These are phyloP conservation scores for Elephantulus edwardii DNA, from an alignment of 2,113 vertebrate species.

Conservation along the genomic window DNA sequence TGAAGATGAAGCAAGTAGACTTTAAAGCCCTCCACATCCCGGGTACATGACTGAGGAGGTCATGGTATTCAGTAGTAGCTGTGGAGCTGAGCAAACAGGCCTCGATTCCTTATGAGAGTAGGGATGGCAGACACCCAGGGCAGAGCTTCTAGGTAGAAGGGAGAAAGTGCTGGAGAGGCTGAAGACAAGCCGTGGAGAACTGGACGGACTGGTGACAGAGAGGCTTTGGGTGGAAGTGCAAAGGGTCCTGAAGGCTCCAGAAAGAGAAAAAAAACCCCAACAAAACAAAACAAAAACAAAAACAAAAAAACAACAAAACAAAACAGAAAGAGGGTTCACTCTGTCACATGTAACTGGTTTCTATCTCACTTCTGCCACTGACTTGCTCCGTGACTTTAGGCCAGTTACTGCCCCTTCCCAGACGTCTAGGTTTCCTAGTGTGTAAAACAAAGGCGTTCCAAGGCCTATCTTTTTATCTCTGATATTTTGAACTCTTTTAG, in stretches of 20 bases:
- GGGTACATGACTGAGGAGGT: background rate
- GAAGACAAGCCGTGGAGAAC: background rate
- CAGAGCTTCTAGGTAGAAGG: background rate
- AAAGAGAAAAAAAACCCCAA: too few species aligned
- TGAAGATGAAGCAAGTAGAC: background rate
- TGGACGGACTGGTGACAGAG: background rate
- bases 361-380: background rate
- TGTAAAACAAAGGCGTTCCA: background rate
- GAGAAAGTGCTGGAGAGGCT: background rate
- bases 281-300: too few species aligned
- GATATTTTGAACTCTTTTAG: background rate
- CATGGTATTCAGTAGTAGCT: background rate
- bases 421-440: background rate
- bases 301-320: too few species aligned
- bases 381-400: background rate
- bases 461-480: background rate
- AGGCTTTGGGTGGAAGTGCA: background rate
- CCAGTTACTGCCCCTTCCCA: background rate
- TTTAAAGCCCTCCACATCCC: background rate
- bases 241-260: background rate
- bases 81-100: background rate
- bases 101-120: background rate
- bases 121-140: background rate
- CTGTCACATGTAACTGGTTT: background rate
- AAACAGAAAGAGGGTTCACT: slow-evolving; percentile 5